Percentiles rank a stretch among this genome's conserved stretches.
phyloP scores from a whole-genome alignment of 2,797 vertebrate species.

The Huso huso region DNA sequence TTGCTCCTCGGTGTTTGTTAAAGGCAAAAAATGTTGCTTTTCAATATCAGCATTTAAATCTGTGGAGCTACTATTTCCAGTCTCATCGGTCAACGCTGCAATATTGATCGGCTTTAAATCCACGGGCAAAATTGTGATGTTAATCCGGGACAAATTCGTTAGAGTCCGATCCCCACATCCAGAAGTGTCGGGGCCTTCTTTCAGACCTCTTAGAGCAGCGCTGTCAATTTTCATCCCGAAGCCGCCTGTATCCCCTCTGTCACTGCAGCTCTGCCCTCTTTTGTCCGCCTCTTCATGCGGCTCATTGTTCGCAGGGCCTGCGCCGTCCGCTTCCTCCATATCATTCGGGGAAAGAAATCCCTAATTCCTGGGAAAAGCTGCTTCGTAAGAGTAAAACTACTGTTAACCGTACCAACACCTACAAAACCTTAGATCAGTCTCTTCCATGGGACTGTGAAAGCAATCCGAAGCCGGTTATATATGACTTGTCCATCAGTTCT shows the following conservation, averaged over 20 bases:
- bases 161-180: not conserved
- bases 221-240: slow-evolving; percentile 23
- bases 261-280: slow-evolving; percentile 11
- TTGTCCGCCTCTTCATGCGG: slow-evolving; percentile 13
- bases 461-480: slow-evolving; percentile 29
- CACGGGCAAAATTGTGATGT: not conserved
- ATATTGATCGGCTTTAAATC: not conserved
- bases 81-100: not conserved
- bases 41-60: not conserved
- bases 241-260: slow-evolving; percentile 11
- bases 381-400: slow-evolving; percentile 5
- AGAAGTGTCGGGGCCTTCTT: slow-evolving; percentile 7
- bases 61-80: not conserved
- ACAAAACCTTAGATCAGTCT: slow-evolving; percentile 14
- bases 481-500: slow-evolving; percentile 30
- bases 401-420: not conserved
- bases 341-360: slow-evolving; percentile 8
- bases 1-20: no score
- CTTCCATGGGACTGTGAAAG: slow-evolving; percentile 29
- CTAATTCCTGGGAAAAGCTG: slow-evolving; percentile 6
- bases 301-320: slow-evolving; percentile 27
- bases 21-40: not conserved
- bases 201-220: slow-evolving; percentile 22
- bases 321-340: slow-evolving; percentile 15
- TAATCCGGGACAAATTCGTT: not conserved